Percentiles rank a stretch among this genome's conserved stretches.
Evolutionary conservation across 2,113 vertebrate species (phyloP).

Genomic region (Sebastes fasciatus): DNA sequence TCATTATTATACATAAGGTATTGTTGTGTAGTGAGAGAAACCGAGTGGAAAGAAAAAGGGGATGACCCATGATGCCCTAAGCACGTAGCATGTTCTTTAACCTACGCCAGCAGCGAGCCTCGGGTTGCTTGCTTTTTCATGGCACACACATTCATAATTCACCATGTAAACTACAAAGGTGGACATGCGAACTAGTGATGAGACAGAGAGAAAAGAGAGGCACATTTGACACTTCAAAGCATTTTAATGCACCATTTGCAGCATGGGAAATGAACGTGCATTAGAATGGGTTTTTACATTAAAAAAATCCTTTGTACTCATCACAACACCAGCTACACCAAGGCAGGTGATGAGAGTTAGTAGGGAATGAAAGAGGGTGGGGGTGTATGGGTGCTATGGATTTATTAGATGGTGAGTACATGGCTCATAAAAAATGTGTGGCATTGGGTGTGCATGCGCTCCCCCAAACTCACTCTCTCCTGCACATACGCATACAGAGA

Average conservation of each 20-base stretch:
- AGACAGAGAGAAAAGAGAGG: slow-evolving; percentile 30
- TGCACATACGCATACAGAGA: not conserved
- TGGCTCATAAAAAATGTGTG: slow-evolving; percentile 55
- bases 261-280: slow-evolving; percentile 44
- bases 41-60: not conserved
- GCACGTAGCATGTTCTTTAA: slow-evolving; percentile 12
- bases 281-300: slow-evolving; percentile 30
- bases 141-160: slow-evolving; percentile 63
- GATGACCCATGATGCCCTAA: slow-evolving; percentile 3
- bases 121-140: slow-evolving; percentile 53
- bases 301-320: slow-evolving; percentile 44
- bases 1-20: not conserved
- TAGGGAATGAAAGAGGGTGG: not conserved
- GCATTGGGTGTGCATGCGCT: slow-evolving; percentile 16
- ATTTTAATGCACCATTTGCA: slow-evolving; percentile 59
- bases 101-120: slow-evolving; percentile 26
- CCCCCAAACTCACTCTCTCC: not conserved
- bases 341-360: slow-evolving; percentile 11
- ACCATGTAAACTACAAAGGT: slow-evolving; percentile 71
- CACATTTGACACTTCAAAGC: slow-evolving; percentile 74
- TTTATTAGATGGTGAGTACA: slow-evolving; percentile 37
- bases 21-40: slow-evolving; percentile 19
- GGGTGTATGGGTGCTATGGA: slow-evolving; percentile 1
- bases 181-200: slow-evolving; percentile 36
- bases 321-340: slow-evolving; percentile 40